These are phyloP conservation scores for Telenomus remus DNA, from an alignment of 1,140 invertebrate genomes.

Conservation along the genomic window DNA sequence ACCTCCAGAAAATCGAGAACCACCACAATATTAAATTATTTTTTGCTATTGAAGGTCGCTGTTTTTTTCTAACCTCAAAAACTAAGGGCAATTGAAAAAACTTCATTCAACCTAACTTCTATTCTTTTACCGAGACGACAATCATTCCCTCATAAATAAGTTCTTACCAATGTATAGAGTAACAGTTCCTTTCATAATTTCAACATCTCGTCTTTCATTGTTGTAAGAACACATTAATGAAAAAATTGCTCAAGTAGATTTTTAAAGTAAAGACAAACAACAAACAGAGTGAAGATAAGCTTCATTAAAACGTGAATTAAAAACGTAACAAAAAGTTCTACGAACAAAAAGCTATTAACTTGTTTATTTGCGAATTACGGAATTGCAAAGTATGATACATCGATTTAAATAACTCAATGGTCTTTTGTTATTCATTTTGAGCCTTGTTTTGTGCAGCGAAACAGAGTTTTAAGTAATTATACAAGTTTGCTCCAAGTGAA, in stretches of 20 bases:
- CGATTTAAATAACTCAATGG: not conserved
- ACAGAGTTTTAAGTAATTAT: slow-evolving; percentile 4
- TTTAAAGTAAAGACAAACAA: slow-evolving; percentile 41
- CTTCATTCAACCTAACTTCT: too few species aligned
- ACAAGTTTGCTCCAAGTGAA: slow-evolving; percentile 11
- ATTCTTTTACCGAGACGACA: slow-evolving; percentile 62
- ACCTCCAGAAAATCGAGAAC: slow-evolving; percentile 21
- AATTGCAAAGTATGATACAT: slow-evolving; percentile 44
- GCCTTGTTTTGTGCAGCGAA: not conserved
- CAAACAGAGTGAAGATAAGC: slow-evolving; percentile 16
- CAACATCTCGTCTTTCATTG: slow-evolving; percentile 36
- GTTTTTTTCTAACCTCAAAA: too few species aligned
- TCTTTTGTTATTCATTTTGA: not conserved
- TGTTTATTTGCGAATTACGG: slow-evolving; percentile 23
- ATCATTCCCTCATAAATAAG: slow-evolving; percentile 62
- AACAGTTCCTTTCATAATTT: slow-evolving; percentile 30
- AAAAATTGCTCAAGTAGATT: slow-evolving; percentile 72
- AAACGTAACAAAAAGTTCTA: slow-evolving; percentile 14
- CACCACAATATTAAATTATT: slow-evolving; percentile 19
- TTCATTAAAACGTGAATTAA: slow-evolving; percentile 7
- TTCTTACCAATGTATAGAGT: slow-evolving; percentile 13
- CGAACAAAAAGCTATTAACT: too few species aligned
- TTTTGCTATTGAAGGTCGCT: not conserved
- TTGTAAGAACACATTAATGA: slow-evolving; percentile 20
- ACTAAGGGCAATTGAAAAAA: too few species aligned